Evolutionary conservation across 2,888 invertebrate genomes (phyloP).

Genomic region (Eilema depressum): DNA sequence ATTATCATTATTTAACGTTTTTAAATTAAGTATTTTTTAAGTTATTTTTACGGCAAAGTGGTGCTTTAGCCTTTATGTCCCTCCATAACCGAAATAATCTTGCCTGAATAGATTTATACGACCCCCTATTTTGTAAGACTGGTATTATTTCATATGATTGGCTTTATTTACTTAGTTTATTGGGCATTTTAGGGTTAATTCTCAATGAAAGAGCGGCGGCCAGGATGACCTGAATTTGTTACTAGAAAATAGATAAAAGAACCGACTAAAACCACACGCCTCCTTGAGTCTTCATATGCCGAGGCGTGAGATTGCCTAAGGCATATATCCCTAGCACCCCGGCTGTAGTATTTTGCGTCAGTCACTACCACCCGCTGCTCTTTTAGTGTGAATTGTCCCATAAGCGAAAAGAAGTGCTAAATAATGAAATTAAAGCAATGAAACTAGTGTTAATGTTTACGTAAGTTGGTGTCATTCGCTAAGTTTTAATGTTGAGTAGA

Average conservation of each 20-base stretch:
- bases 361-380: too few species aligned
- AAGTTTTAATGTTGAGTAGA: conserved; percentile 47
- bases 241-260: too few species aligned
- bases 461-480: conserved; percentile 54
- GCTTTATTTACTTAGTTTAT: conserved; percentile 63
- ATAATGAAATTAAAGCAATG: conserved; percentile 69
- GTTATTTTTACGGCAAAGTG: background rate
- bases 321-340: too few species aligned
- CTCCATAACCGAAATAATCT: conserved; percentile 36
- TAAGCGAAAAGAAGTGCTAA: conserved; percentile 60
- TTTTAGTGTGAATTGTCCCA: background rate
- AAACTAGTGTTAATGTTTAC: conserved; percentile 62
- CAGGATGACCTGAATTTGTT: too few species aligned
- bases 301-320: too few species aligned
- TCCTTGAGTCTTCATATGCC: too few species aligned
- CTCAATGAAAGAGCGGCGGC: background rate
- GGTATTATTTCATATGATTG: conserved; percentile 60
- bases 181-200: conserved; percentile 31
- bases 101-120: conserved; percentile 45
- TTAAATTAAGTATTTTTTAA: conserved; percentile 6
- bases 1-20: background rate
- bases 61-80: conserved; percentile 9
- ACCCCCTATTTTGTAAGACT: conserved; percentile 64
- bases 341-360: too few species aligned
- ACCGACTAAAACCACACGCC: too few species aligned